phyloP scores from a whole-genome alignment of 2,113 vertebrate genomes.

The Neolamprologus toae region DNA sequence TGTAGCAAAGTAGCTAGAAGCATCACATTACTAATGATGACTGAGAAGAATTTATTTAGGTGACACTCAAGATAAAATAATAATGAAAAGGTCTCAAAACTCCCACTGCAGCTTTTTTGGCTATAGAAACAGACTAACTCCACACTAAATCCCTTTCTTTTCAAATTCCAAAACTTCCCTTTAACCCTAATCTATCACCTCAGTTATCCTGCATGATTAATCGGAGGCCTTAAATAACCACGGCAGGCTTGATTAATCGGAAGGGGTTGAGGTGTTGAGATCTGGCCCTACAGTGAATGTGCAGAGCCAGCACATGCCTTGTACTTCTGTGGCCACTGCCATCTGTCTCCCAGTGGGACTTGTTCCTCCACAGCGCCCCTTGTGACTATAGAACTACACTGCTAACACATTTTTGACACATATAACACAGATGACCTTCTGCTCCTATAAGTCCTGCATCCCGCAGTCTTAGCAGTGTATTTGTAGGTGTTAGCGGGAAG shows the following conservation, averaged over 20 bases:
- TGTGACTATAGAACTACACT: conserved; percentile 31
- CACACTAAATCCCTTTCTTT: conserved; percentile 32
- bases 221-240: conserved; percentile 69
- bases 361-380: conserved; percentile 46
- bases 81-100: neutral
- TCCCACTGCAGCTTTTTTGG: neutral
- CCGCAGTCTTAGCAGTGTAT: neutral
- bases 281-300: conserved; percentile 65
- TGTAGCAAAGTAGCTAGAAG: neutral
- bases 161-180: conserved; percentile 59
- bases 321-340: conserved; percentile 63
- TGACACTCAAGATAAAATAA: neutral
- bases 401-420: conserved; percentile 42
- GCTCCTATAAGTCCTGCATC: neutral
- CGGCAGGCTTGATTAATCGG: conserved; percentile 73
- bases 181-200: conserved; percentile 76
- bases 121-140: neutral
- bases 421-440: conserved; percentile 37
- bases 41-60: neutral
- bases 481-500: neutral
- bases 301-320: conserved; percentile 63
- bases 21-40: conserved; percentile 6
- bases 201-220: conserved; percentile 69
- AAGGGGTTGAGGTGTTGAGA: conserved; percentile 57
- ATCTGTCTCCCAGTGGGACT: conserved; percentile 70